These are phyloP conservation scores for Sebastolobus altivelis DNA, from an alignment of 2,797 vertebrate genomes.

Conservation along the genomic window DNA sequence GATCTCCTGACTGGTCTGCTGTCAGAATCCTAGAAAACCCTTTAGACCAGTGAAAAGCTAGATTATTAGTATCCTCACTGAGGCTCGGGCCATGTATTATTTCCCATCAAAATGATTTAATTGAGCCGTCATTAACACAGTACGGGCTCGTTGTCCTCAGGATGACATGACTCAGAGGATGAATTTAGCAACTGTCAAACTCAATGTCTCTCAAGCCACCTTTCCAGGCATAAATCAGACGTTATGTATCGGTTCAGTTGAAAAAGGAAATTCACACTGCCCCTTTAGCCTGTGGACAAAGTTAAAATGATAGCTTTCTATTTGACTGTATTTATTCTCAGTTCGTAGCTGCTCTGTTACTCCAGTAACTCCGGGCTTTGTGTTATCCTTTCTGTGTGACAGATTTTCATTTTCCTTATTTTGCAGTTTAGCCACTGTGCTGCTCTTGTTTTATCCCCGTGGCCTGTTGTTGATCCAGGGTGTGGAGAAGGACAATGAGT, in stretches of 20 bases:
- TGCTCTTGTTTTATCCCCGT: slow-evolving; percentile 29
- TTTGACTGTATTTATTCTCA: background rate
- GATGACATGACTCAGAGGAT: slow-evolving; percentile 41
- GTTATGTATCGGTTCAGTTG: slow-evolving; percentile 17
- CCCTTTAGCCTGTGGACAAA: background rate
- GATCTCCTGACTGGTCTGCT: background rate
- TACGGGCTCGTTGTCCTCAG: slow-evolving; percentile 7
- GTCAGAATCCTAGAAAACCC: background rate
- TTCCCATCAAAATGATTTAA: slow-evolving; percentile 44
- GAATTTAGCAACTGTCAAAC: slow-evolving; percentile 57
- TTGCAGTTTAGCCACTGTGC: slow-evolving; percentile 8
- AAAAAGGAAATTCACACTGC: background rate
- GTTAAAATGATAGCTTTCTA: background rate
- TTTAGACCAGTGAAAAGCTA: background rate
- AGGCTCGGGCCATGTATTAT: slow-evolving; percentile 8
- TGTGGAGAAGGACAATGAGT: slow-evolving; percentile 40
- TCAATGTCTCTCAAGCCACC: slow-evolving; percentile 23
- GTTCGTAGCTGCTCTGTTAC: background rate
- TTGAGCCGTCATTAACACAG: slow-evolving; percentile 33
- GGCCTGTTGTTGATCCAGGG: slow-evolving; percentile 36
- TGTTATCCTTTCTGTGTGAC: slow-evolving; percentile 8
- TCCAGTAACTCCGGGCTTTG: background rate
- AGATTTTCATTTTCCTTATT: slow-evolving; percentile 25
- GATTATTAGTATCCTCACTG: slow-evolving; percentile 11
- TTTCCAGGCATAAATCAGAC: slow-evolving; percentile 48